Evolutionary conservation across 2,797 vertebrate genomes (phyloP).

Genomic region (Esox masquinongy): DNA sequence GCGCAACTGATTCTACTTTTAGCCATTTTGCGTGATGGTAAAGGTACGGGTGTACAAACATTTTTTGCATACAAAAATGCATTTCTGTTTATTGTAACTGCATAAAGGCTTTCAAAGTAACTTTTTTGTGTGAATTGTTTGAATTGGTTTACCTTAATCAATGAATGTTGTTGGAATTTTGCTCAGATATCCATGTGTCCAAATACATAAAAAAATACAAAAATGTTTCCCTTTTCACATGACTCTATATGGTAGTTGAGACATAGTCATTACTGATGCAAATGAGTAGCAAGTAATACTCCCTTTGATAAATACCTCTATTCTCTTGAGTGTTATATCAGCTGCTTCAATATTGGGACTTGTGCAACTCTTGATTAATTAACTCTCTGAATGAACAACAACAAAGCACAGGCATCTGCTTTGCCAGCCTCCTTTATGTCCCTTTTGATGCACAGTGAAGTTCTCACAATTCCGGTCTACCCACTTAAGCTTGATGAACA

Average conservation of each 20-base stretch:
- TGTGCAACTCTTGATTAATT: conserved; percentile 1
- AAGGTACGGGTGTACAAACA: too few species aligned
- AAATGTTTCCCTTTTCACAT: too few species aligned
- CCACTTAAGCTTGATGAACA: neutral
- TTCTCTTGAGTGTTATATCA: neutral
- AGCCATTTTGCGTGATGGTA: too few species aligned
- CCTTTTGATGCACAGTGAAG: conserved; percentile 7
- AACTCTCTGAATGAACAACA: neutral
- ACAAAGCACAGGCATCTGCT: neutral
- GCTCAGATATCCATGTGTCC: too few species aligned
- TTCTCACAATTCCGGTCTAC: neutral
- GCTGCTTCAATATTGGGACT: neutral
- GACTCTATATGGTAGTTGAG: neutral
- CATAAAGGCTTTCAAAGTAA: too few species aligned
- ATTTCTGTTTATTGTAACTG: too few species aligned
- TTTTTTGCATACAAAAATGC: too few species aligned
- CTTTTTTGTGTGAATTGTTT: too few species aligned
- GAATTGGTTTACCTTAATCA: too few species aligned
- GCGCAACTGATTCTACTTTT: too few species aligned
- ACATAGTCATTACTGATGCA: neutral
- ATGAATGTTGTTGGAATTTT: too few species aligned
- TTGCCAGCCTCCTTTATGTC: neutral
- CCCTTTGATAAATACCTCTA: conserved; percentile 2
- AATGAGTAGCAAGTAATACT: neutral
- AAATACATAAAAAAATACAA: too few species aligned